A percentile compares a stretch with the other conserved stretches of the same genome.
Evolutionary conservation across 2,113 vertebrate species (phyloP).

Genomic region (Sclerurus mexicanus): DNA sequence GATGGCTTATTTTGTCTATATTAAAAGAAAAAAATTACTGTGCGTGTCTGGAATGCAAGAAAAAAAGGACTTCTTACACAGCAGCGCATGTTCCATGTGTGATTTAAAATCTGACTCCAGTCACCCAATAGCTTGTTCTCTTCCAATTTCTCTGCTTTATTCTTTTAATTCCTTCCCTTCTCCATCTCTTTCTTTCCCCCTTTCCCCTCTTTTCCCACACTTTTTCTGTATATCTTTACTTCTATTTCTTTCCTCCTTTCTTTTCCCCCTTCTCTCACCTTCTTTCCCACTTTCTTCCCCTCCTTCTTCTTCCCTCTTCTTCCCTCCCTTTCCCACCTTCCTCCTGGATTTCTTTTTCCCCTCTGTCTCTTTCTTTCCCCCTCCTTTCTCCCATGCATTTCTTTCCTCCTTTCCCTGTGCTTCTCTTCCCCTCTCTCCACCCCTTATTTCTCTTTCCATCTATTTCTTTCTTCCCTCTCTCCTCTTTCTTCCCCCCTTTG

Average conservation of each 20-base stretch:
- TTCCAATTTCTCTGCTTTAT: background rate
- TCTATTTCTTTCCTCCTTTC: background rate
- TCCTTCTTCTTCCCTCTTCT: background rate
- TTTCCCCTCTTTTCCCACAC: background rate
- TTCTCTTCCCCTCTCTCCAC: background rate
- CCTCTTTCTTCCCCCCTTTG: no score
- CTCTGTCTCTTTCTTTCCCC: background rate
- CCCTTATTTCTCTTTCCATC: background rate
- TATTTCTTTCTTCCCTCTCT: background rate
- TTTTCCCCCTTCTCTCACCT: background rate
- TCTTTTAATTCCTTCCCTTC: background rate
- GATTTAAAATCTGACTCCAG: background rate
- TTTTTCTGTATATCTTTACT: background rate
- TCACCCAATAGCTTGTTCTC: background rate
- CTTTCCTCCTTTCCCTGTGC: background rate
- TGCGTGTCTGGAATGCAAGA: background rate
- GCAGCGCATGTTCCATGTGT: rapidly evolving
- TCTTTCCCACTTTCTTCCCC: background rate
- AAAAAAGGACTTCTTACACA: background rate
- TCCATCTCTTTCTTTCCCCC: background rate
- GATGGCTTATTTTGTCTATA: background rate
- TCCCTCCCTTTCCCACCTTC: background rate
- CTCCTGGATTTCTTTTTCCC: background rate
- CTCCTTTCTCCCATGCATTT: background rate
- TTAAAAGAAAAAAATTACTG: background rate